Evolutionary conservation across 2,888 invertebrate species (phyloP).

Genomic region (Hofmannophila pseudospretella): DNA sequence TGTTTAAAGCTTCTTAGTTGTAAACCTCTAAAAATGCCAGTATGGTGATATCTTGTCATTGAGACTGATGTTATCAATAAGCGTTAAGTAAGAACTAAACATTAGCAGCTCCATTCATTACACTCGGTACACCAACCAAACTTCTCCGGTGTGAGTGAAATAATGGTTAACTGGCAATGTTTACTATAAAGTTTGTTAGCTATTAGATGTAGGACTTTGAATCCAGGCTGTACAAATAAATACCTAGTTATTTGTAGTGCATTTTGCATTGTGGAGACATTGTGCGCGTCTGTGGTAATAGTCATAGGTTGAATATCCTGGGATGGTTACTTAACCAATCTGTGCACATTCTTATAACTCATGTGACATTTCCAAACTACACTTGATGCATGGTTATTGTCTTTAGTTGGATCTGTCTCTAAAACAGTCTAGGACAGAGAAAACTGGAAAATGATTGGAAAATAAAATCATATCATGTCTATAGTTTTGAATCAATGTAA

Average conservation of each 20-base stretch:
- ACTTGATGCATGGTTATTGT: conserved; percentile 12
- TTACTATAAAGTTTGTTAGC: conserved; percentile 65
- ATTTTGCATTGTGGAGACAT: conserved; percentile 68
- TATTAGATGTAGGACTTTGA: conserved; percentile 70
- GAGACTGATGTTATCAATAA: conserved; percentile 71
- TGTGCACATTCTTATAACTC: conserved; percentile 38
- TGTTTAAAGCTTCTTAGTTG: conserved; percentile 45
- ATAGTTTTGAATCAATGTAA: conserved; percentile 24
- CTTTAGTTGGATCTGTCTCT: conserved; percentile 2
- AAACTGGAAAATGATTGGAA: conserved; percentile 4
- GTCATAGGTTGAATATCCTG: conserved; percentile 53
- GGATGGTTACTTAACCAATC: conserved; percentile 45
- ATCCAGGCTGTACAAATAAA: conserved; percentile 72
- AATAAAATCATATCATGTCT: too few species aligned
- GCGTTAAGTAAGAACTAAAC: conserved; percentile 24
- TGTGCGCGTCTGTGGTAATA: conserved; percentile 64
- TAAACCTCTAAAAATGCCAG: conserved; percentile 41
- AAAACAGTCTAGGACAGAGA: conserved; percentile 5
- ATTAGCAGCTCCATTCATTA: conserved; percentile 19
- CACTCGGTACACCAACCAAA: conserved; percentile 28
- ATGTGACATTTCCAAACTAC: too few species aligned
- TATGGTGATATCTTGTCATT: conserved; percentile 54
- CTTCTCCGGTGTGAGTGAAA: conserved; percentile 29
- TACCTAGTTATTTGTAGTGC: conserved; percentile 72
- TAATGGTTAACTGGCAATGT: conserved; percentile 48